Evolutionary conservation across 92 coral and sea anemone genomes (phyloP).

Genomic region (Epizoanthus scotinus): DNA sequence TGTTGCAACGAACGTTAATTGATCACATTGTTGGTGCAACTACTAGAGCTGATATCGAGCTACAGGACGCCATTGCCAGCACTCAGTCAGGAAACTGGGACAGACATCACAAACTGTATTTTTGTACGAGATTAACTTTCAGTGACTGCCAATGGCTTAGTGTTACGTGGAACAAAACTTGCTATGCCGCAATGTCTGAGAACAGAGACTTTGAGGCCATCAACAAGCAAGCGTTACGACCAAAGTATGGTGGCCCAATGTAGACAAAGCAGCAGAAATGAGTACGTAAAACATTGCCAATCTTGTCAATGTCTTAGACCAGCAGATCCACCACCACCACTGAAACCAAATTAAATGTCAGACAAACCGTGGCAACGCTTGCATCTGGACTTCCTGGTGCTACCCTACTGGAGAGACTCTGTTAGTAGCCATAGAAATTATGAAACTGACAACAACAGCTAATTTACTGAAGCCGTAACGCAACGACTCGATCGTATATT

Average conservation of each 20-base stretch:
- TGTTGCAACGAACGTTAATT: conserved; percentile 29
- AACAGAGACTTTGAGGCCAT: conserved; percentile 42
- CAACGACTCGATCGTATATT: conserved; percentile 24
- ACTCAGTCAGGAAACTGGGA: conserved; percentile 23
- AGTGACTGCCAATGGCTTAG: conserved; percentile 22
- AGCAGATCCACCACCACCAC: conserved; percentile 52
- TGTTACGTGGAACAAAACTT: conserved; percentile 34
- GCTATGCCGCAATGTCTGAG: conserved; percentile 42
- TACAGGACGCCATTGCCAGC: conserved; percentile 23
- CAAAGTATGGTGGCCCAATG: conserved; percentile 43
- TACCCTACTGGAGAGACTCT: conserved; percentile 44
- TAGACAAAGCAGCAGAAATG: conserved; percentile 32
- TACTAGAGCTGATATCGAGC: conserved; percentile 23
- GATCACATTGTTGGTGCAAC: neutral
- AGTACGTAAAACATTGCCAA: conserved; percentile 39
- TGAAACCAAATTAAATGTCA: conserved; percentile 41
- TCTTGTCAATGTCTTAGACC: conserved; percentile 51
- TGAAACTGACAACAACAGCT: conserved; percentile 16
- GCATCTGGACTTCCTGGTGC: conserved; percentile 42
- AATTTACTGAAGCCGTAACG: conserved; percentile 10
- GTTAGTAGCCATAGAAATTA: conserved; percentile 8
- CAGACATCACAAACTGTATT: conserved; percentile 17
- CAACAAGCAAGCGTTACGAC: conserved; percentile 42
- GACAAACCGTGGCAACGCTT: conserved; percentile 40
- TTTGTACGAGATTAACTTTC: conserved; percentile 3